phyloP scores from a whole-genome alignment of 92 coral and sea anemone genomes.

The Phenganax marumi region DNA sequence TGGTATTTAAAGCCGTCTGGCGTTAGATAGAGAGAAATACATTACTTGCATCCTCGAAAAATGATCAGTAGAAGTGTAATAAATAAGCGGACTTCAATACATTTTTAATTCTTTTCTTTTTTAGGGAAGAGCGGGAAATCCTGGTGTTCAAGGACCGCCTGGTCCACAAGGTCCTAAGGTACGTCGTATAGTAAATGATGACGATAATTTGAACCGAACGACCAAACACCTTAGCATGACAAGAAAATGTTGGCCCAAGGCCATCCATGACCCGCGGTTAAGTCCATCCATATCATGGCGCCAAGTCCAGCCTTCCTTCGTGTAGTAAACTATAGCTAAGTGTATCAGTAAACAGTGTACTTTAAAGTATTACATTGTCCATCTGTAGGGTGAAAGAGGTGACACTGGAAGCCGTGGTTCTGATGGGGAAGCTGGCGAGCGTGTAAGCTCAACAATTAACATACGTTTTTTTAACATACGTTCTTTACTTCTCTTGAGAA shows the following conservation, averaged over 20 bases:
- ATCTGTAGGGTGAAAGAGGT: conserved; percentile 18
- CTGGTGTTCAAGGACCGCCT: conserved; percentile 29
- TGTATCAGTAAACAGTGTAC: too few relatives aligned
- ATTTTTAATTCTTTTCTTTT: not conserved
- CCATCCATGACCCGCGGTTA: too few relatives aligned
- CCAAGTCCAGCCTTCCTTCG: too few relatives aligned
- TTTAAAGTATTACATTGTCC: not conserved
- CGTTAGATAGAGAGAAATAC: too few relatives aligned
- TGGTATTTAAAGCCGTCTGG: too few relatives aligned
- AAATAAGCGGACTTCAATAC: too few relatives aligned
- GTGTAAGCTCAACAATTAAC: not conserved
- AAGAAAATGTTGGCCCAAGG: too few relatives aligned
- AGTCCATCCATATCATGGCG: too few relatives aligned
- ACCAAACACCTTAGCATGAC: too few relatives aligned
- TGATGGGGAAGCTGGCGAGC: conserved; percentile 9
- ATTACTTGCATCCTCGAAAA: too few relatives aligned
- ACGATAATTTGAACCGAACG: not conserved
- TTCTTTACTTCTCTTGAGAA: not conserved
- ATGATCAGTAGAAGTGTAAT: too few relatives aligned
- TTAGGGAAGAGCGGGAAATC: conserved; percentile 29
- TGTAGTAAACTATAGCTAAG: too few relatives aligned
- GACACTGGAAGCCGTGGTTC: conserved; percentile 16
- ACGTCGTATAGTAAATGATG: not conserved
- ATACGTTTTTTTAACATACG: not conserved
- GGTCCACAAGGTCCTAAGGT: conserved; percentile 21